phyloP scores from a whole-genome alignment of 2,888 invertebrate genomes.

The Andrena chrysosceles region DNA sequence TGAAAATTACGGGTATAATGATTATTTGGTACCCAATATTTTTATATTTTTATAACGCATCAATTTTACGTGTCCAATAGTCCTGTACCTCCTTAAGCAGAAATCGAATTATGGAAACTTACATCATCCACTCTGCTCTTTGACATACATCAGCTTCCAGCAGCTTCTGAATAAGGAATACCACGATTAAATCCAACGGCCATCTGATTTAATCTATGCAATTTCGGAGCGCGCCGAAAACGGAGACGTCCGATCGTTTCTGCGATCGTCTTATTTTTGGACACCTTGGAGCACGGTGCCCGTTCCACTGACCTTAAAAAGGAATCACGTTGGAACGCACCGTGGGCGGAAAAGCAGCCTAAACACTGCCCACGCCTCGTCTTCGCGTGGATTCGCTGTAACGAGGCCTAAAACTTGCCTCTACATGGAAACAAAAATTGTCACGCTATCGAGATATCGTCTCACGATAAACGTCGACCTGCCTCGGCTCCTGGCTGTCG shows the following conservation, averaged over 20 bases:
- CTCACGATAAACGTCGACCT: slow-evolving; percentile 41
- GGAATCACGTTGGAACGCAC: slow-evolving; percentile 43
- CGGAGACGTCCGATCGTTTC: slow-evolving; percentile 10
- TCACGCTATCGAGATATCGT: slow-evolving; percentile 60
- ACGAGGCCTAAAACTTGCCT: slow-evolving; percentile 40
- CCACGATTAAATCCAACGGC: not conserved
- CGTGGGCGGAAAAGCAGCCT: slow-evolving; percentile 55
- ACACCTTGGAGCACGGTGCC: slow-evolving; percentile 36
- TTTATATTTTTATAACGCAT: no score
- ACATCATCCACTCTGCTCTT: no score
- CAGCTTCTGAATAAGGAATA: no score
- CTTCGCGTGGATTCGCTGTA: slow-evolving; percentile 45
- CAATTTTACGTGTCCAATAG: no score
- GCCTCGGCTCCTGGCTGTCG: slow-evolving; percentile 12
- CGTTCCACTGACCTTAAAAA: slow-evolving; percentile 68
- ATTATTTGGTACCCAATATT: no score
- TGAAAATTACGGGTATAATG: no score
- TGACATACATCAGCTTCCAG: no score
- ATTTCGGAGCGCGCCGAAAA: slow-evolving; percentile 19
- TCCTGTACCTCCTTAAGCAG: no score
- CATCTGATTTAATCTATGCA: not conserved
- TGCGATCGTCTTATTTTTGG: slow-evolving; percentile 28
- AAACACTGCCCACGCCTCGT: slow-evolving; percentile 58
- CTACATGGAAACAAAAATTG: slow-evolving; percentile 57
- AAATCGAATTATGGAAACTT: no score